Evolutionary conservation across 2,113 vertebrate species (phyloP), one percentile per base, ranked within the genome.

Genomic region (Todiramphus saurophagus): DNA sequence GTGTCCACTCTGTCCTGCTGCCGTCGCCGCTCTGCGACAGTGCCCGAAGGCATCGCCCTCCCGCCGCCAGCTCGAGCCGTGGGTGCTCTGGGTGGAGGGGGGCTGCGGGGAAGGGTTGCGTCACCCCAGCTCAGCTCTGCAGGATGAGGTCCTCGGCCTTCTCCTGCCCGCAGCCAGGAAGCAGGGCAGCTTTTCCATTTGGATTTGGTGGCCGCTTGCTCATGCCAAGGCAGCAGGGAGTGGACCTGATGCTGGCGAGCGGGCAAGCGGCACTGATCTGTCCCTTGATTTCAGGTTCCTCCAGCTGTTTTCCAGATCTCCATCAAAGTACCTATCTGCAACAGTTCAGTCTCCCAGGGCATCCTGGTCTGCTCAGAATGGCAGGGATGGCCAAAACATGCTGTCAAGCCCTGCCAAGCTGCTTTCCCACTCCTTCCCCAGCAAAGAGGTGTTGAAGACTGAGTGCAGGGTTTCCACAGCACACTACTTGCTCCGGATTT

Each of bases 231-330:
- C 75, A 33, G 62, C 1, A 25, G 28, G 67, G 58, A 88, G 12
- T 78, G 28, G 48, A 58, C 44, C 55, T 74, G 76, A 56, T 1
- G 0, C 60, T 10, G 50, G 50, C 0, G 0, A 35, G 13, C 0
- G 0, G 18, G 27, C 1, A 9, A 56, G 28, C 3, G 2, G 67
- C 1, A 2, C 18, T 14, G 33, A 11, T 46, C 43, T n/a, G 68
- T 95, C 67, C 79, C 43, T 66, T 1, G 2, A 46, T 53, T 76
- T 58, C 66, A 31, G 59, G 58, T 60, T 51, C 48, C 25, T 92
- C 59, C 85, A 37, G 33, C 3, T 2, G 0, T 37, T 60, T 43
- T 91, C 44, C 68, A 70, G 39, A 25, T 37, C 46, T 56, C 80
- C 66, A n/a, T 35, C 68, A 31, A 35, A 88, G 63, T 2, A 1